phyloP scores from a whole-genome alignment of 2,113 vertebrate genomes.

The Edolisoma coerulescens region DNA sequence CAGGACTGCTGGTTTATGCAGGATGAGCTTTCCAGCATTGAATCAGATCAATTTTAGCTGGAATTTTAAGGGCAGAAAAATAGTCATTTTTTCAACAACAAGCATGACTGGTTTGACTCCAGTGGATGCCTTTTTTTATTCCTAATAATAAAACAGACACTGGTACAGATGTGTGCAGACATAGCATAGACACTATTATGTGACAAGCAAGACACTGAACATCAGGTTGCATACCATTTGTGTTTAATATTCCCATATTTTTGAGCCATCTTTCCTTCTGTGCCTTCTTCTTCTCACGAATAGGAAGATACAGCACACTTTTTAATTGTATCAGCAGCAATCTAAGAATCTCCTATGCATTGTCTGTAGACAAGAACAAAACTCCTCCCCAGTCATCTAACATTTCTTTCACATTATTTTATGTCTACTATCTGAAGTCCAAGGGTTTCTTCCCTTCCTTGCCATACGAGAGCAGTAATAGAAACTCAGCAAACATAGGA shows the following conservation, averaged over 20 bases:
- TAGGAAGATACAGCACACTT: background rate
- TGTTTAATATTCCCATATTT: background rate
- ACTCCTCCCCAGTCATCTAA: background rate
- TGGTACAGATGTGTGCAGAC: background rate
- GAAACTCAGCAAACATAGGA: background rate
- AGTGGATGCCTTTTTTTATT: background rate
- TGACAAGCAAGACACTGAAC: background rate
- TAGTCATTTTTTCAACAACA: background rate
- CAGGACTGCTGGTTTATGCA: background rate
- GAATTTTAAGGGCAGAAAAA: slow-evolving; percentile 1
- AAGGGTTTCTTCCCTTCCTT: background rate
- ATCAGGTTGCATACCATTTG: background rate
- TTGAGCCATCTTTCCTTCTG: background rate
- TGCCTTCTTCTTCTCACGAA: background rate
- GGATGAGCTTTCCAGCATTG: background rate
- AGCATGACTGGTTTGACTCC: background rate
- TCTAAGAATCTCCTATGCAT: background rate
- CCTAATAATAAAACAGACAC: background rate
- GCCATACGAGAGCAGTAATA: background rate
- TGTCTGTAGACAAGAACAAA: background rate
- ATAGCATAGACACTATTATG: background rate
- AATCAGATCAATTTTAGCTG: background rate
- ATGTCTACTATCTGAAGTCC: background rate
- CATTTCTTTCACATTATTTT: background rate
- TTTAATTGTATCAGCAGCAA: background rate